These are phyloP conservation scores for Thaumatotibia leucotreta DNA, from an alignment of 1,140 invertebrate genomes.

Conservation along the genomic window DNA sequence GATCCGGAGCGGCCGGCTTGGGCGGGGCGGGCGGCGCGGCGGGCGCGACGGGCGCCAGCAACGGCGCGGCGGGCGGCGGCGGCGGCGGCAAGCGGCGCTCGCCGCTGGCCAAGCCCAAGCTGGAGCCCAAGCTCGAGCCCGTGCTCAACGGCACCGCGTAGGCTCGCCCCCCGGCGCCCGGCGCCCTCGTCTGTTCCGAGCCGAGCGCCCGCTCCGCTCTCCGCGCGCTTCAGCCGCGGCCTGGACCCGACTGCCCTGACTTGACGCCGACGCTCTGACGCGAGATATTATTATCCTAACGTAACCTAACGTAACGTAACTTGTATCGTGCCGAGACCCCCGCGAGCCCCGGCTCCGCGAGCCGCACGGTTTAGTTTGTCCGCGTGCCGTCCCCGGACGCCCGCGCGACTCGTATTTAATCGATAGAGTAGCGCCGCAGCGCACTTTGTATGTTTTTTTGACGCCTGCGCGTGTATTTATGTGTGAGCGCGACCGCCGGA, in stretches of 20 bases:
- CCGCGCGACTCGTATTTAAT: constrained; percentile 2
- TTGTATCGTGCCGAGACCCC: neutral
- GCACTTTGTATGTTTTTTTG: constrained; percentile 11
- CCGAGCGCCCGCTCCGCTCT: constrained; percentile 25
- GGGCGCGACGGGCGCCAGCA: constrained; percentile 40
- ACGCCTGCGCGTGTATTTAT: constrained; percentile 9
- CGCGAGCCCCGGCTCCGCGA: neutral
- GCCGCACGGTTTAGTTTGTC: neutral
- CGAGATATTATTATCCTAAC: constrained; percentile 7
- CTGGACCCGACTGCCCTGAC: constrained; percentile 36
- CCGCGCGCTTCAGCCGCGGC: constrained; percentile 56
- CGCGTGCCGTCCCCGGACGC: neutral
- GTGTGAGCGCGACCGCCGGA: constrained; percentile 18
- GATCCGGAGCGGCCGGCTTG: constrained; percentile 30
- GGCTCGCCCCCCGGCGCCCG: constrained; percentile 18
- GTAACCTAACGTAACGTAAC: constrained; percentile 9
- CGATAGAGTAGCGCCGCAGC: constrained; percentile 10
- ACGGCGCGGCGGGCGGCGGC: constrained; percentile 6
- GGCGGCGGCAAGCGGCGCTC: constrained; percentile 30
- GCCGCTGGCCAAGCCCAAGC: constrained; percentile 36
- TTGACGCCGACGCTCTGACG: constrained; percentile 10
- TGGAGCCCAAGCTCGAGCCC: constrained; percentile 42
- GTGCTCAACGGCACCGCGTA: constrained; percentile 44
- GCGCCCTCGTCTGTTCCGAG: constrained; percentile 4
- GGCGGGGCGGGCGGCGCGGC: constrained; percentile 48